Base-by-base conservation (phyloP, 2,797 vertebrate genomes). In the Spondyliosoma cantharus region DNA sequence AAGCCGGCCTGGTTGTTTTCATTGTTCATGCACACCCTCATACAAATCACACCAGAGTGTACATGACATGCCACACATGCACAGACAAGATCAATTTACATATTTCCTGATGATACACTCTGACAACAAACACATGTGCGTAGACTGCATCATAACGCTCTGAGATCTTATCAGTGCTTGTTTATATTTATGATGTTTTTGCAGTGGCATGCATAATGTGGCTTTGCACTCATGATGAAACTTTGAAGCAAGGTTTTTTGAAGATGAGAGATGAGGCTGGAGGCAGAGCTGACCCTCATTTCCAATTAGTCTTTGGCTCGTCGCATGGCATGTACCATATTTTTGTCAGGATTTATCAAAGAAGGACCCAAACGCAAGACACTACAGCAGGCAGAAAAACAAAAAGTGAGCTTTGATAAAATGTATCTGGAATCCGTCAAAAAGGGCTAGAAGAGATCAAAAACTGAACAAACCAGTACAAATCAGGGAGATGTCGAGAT, bases 121-220 rank as follows among this genome's bases (percentile, higher is more conserved):
- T 24, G 52, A 43, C 29, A 66, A 43, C 24, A 71, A 46, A 42
- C 46, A 74, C 20, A 9, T 16, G 46, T 16, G 19, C 24, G 48
- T 1, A 49, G 14, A 68, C 37, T 60, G 12, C 37, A 42, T 16
- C 50, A 29, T 29, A 25, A 70, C 37, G 2, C 48, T 57, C 46
- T 67, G 27, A 45, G 3, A 42, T 73, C 13, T 61, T 27, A 62
- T 62, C 0, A 1, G 49, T 63, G 52, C 48, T 64, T 80, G 22
- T 73, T 70, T 60, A 29, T 81, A 65, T 77, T 76, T 17, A 71
- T 67, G 22, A 59, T 74, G 57, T 72, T 72, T 65, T 52, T 66
- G 45, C 29, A 29, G 24, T 12, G 2, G 65, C 27, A n/a, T 57
- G n/a, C 42, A 15, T 37, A 61, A 68, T 63, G 71, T 59, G 29